phyloP scores from a whole-genome alignment of 37 sponge, comb jelly and placozoan species.

The Bolinopsis microptera region DNA sequence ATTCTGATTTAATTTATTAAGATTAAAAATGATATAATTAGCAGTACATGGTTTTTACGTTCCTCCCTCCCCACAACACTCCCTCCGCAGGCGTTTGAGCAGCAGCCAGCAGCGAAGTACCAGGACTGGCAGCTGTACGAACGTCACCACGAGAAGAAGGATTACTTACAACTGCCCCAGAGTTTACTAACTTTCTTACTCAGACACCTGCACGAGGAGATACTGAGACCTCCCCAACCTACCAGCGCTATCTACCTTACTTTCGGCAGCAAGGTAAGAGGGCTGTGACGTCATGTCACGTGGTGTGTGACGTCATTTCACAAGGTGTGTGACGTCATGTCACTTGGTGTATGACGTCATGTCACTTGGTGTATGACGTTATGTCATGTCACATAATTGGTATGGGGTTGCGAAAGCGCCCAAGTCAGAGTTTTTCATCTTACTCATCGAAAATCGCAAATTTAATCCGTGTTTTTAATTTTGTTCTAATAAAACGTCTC shows the following conservation, averaged over 20 bases:
- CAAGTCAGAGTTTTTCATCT: too few relatives aligned
- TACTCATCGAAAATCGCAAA: too few relatives aligned
- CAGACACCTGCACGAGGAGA: constrained; percentile 37
- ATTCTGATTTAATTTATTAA: too few relatives aligned
- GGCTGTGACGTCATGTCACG: background rate
- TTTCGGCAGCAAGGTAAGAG: constrained; percentile 61
- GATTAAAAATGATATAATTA: too few relatives aligned
- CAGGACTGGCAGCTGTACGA: constrained; percentile 57
- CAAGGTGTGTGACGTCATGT: background rate
- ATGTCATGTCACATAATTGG: too few relatives aligned
- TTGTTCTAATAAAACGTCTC: too few relatives aligned
- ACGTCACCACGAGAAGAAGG: background rate
- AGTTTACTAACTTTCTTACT: constrained; percentile 23
- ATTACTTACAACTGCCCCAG: constrained; percentile 1
- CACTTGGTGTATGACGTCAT: background rate
- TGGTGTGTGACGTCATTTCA: background rate
- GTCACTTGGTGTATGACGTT: background rate
- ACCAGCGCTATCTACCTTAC: constrained; percentile 19
- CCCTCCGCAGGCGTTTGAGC: constrained; percentile 15
- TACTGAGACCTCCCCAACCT: constrained; percentile 46
- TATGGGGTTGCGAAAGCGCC: too few relatives aligned
- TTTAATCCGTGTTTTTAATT: too few relatives aligned
- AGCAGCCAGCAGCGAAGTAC: constrained; percentile 26
- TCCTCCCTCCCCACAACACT: too few relatives aligned
- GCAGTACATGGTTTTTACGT: background rate